Base-by-base conservation (phyloP, 2,113 vertebrate genomes). In the Pygoscelis antarcticus region DNA sequence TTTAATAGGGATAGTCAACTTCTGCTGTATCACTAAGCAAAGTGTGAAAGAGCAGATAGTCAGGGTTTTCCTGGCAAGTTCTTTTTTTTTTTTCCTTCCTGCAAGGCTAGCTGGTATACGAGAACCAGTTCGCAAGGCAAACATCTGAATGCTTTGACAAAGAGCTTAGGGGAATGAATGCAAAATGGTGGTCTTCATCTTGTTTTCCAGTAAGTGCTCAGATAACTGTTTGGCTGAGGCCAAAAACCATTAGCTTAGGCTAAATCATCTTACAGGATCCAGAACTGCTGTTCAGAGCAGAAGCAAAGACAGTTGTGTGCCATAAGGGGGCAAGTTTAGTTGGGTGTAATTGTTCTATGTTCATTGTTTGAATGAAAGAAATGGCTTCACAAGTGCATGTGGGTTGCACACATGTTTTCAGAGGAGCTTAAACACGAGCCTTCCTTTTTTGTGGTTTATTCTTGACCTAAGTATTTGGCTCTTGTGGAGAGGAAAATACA, bases 381-480 rank as follows among this genome's bases (percentile, higher is more conserved):
- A 62, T 4, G 52, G 17, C 52, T 91, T 46, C 29, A 32, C 36
- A 79, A 92, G 49, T 84, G 57, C 60, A 66, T 77, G 76, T 38
- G 71, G 60, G 40, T 40, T 87, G 70, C 52, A 26, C 29, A 38
- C 14, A 1, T 17, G 60, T 52, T 89, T 76, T 36, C 85, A 89
- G 81, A 84, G 81, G 80, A 87, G 65, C 80, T 89, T 91, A 69
- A 92, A 44, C 25, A 82, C 0, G 1, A 94, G 40, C 25, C 36
- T 87, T 36, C 47, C 3, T 46, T 52, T 95, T 90, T 23, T 51
- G 25, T 87, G 52, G 46, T 87, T 95, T 96, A 87, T 96, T 95
- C 96, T 95, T 89, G 96, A 95, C 81, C 89, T 60, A 85, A 95
- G 85, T 40, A n/a, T 49, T 96, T 89, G 49, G 77, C 34, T 94